A percentile compares a stretch with the other conserved stretches of the same genome.
Evolutionary conservation across 2,888 invertebrate species (phyloP).

Genomic region (Cyrtodaria siliqua): DNA sequence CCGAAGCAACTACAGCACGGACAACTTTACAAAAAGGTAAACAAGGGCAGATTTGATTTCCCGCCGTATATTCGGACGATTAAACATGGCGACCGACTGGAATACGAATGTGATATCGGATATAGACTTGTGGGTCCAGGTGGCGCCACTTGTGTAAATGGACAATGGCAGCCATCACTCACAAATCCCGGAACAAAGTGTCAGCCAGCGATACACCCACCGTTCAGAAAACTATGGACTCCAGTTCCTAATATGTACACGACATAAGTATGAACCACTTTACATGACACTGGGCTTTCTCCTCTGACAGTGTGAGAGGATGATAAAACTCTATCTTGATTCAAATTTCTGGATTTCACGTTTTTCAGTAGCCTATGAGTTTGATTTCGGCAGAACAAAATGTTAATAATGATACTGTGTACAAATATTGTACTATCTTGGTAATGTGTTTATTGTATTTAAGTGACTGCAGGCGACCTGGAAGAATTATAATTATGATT

Average conservation of each 20-base stretch:
- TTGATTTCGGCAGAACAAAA: too few relatives aligned
- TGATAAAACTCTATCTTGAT: too few relatives aligned
- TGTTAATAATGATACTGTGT: too few relatives aligned
- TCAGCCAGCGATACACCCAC: conserved; percentile 93
- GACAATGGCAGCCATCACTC: conserved; percentile 94
- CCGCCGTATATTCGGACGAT: conserved; percentile 91
- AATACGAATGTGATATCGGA: conserved; percentile 97
- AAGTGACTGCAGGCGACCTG: too few relatives aligned
- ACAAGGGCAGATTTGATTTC: conserved; percentile 94
- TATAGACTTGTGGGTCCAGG: conserved; percentile 95
- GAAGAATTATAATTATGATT: too few relatives aligned
- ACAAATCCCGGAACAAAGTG: conserved; percentile 92
- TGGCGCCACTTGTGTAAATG: conserved; percentile 96
- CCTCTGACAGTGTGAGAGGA: too few relatives aligned
- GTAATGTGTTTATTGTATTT: too few relatives aligned
- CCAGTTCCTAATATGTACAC: conserved; percentile 38
- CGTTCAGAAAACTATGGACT: conserved; percentile 72
- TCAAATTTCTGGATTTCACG: too few relatives aligned
- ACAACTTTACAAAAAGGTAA: conserved; percentile 88
- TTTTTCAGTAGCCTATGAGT: too few relatives aligned
- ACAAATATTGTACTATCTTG: too few relatives aligned
- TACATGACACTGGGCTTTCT: too few relatives aligned
- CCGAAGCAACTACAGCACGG: conserved; percentile 9
- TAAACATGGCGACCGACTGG: conserved; percentile 86
- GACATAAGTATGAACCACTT: too few relatives aligned